Conservation (phyloP, 1,140 invertebrate species). For the Teleopsis dalmanni region DNA sequence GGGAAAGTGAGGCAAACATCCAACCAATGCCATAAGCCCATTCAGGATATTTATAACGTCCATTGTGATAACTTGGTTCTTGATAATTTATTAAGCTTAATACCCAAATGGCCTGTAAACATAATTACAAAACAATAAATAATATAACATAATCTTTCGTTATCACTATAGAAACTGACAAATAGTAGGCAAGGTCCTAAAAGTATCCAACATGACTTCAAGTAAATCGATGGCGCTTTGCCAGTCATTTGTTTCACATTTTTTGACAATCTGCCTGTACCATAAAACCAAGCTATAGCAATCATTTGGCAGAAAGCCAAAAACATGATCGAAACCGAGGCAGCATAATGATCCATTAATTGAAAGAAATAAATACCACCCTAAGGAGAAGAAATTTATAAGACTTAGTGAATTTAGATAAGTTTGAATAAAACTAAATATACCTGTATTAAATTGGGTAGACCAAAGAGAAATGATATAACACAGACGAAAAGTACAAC, state of each 20-base stretch:
- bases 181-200: conserved; percentile 73
- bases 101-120: conserved; percentile 68
- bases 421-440: not conserved
- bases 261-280: conserved; percentile 66
- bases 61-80: conserved; percentile 69
- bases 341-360: conserved; percentile 86
- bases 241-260: conserved; percentile 88
- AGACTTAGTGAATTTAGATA: not conserved
- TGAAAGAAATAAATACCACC: conserved; percentile 91
- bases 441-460: conserved; percentile 72
- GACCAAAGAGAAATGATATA: conserved; percentile 72
- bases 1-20: conserved; percentile 70
- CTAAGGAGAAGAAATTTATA: conserved; percentile 28
- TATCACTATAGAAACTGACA: conserved; percentile 46
- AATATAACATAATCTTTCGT: not conserved
- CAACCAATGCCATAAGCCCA: conserved; percentile 86
- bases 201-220: conserved; percentile 77
- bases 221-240: conserved; percentile 65
- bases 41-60: conserved; percentile 66
- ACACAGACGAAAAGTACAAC: conserved; percentile 75
- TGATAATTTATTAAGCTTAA: conserved; percentile 81
- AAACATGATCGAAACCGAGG: conserved; percentile 84
- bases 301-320: conserved; percentile 88
- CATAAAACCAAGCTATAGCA: conserved; percentile 86
- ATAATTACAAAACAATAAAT: conserved; percentile 4